phyloP scores from a whole-genome alignment of 2,797 vertebrate species.

The Etheostoma perlongum region DNA sequence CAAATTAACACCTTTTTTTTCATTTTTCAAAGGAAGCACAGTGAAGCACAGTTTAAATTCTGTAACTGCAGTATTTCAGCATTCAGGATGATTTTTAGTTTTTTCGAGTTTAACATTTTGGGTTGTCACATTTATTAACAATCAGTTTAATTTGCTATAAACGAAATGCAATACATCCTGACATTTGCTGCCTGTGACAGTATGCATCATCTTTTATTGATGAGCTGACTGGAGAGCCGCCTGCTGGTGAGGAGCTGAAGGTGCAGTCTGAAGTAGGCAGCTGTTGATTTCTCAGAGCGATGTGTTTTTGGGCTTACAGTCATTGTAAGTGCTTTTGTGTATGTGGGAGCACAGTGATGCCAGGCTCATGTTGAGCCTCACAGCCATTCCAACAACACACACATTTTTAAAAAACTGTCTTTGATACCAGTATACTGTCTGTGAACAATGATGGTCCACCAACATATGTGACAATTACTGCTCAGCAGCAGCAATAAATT shows the following conservation, averaged over 20 bases:
- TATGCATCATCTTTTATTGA: neutral
- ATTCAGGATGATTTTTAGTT: neutral
- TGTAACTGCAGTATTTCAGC: neutral
- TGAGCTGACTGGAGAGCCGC: slow-evolving; percentile 34
- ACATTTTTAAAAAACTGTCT: slow-evolving; percentile 60
- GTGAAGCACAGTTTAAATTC: slow-evolving; percentile 20
- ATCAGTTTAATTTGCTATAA: slow-evolving; percentile 24
- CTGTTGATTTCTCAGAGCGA: slow-evolving; percentile 68
- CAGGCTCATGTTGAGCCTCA: slow-evolving; percentile 75
- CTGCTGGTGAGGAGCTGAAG: slow-evolving; percentile 58
- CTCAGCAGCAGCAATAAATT: slow-evolving; percentile 77
- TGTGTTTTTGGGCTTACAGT: slow-evolving; percentile 55
- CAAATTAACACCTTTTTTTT: neutral
- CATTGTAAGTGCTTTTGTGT: slow-evolving; percentile 72
- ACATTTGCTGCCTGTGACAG: neutral
- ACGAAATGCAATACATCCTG: neutral
- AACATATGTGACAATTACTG: slow-evolving; percentile 58
- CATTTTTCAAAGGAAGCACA: neutral
- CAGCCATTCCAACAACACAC: slow-evolving; percentile 76
- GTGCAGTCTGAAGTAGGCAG: slow-evolving; percentile 52
- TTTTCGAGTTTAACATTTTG: neutral
- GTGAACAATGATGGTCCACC: slow-evolving; percentile 62
- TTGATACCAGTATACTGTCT: slow-evolving; percentile 70
- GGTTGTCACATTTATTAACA: neutral
- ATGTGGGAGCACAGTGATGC: slow-evolving; percentile 69